A percentile compares a stretch with the other conserved stretches of the same genome.
Evolutionary conservation across 2,888 invertebrate genomes (phyloP).

Genomic region (Gryllus longicercus): DNA sequence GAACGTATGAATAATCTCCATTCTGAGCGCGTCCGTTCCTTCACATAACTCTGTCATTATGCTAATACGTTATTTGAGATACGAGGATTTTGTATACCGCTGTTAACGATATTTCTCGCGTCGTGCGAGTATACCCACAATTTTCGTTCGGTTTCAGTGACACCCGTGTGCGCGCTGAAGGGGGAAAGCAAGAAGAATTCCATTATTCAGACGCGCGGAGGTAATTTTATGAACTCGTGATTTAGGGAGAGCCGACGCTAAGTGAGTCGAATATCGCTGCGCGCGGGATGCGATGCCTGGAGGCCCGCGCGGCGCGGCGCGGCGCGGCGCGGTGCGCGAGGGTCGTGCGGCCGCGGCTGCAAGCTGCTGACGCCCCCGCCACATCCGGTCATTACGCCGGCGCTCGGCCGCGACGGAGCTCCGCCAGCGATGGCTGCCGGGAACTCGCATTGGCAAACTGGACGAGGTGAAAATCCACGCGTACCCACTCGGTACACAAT

Average conservation of each 20-base stretch:
- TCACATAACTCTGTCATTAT: slow-evolving; percentile 6
- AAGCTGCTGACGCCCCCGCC: too few relatives aligned
- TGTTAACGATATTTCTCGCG: neutral
- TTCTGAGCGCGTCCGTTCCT: slow-evolving; percentile 5
- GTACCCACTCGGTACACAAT: too few relatives aligned
- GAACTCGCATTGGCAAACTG: too few relatives aligned
- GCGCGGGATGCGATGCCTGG: neutral
- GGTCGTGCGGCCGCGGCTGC: too few relatives aligned
- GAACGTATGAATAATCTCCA: neutral
- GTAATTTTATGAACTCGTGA: neutral
- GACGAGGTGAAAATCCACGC: too few relatives aligned
- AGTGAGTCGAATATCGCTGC: neutral
- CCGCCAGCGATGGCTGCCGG: too few relatives aligned
- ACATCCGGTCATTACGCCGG: too few relatives aligned
- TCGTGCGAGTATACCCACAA: neutral
- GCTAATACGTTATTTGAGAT: slow-evolving; percentile 17
- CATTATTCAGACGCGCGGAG: neutral
- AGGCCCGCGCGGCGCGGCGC: too few relatives aligned
- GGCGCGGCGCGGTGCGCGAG: too few relatives aligned
- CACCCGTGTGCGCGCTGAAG: neutral
- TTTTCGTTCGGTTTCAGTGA: slow-evolving; percentile 17
- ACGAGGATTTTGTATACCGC: slow-evolving; percentile 5
- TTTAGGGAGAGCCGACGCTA: slow-evolving; percentile 10
- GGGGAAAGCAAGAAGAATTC: neutral
- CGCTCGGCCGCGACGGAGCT: too few relatives aligned